phyloP scores from a whole-genome alignment of 2,113 vertebrate species.

The Gnathochromis pfefferi region DNA sequence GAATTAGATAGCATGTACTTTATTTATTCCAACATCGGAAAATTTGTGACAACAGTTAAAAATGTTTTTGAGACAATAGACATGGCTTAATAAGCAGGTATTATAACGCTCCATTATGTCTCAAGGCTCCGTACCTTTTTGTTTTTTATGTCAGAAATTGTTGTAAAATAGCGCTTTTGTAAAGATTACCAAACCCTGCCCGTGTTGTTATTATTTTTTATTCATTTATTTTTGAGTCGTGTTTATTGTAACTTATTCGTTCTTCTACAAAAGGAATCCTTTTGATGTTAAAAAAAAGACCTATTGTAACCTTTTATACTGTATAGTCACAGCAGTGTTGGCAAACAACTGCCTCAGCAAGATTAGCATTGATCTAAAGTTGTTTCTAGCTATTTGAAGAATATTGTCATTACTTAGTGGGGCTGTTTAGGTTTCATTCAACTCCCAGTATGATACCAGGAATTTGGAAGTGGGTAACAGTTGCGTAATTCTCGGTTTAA shows the following conservation, averaged over 20 bases:
- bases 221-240: neutral
- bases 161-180: fast-evolving
- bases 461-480: neutral
- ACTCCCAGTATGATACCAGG: neutral
- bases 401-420: neutral
- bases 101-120: neutral
- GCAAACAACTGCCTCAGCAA: neutral
- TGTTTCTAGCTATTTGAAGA: neutral
- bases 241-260: fast-evolving
- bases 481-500: neutral
- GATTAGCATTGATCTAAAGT: neutral
- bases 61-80: neutral
- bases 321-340: neutral
- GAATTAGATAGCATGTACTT: neutral
- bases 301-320: neutral
- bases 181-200: neutral
- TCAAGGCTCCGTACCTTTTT: fast-evolving
- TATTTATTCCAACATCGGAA: neutral
- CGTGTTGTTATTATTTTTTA: neutral
- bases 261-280: neutral
- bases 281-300: neutral
- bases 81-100: neutral
- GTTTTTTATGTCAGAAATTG: neutral
- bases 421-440: neutral
- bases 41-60: neutral